Evolutionary conservation across 2,113 vertebrate genomes (phyloP), one percentile per base, ranked within the genome.

Genomic region (Leptobrachium leishanense): DNA sequence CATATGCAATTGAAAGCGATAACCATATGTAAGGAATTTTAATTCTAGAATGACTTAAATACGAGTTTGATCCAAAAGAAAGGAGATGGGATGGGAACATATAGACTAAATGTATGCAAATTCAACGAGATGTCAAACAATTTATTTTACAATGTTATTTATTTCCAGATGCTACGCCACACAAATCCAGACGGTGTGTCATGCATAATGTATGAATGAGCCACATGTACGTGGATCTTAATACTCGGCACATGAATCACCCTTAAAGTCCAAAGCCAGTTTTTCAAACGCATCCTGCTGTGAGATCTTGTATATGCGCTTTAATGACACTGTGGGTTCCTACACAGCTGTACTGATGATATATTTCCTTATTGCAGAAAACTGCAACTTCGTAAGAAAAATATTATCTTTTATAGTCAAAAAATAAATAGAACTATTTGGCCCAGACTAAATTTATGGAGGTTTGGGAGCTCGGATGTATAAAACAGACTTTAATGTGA

Each of bases 301-400:
- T 72, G 68, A 39, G 5, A n/a, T 5, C 5, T 40, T 20, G 41
- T 43, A 72, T 42, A 79, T 39, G 82, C 83, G 79, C 55, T 78
- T 82, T 76, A 84, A 82, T 46, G 13, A 1, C 10, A 82, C 43
- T 41, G 6, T 44, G 62, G n/a, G 20, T 70, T 86, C 79, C 71
- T 77, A 42, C 50, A 79, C 57, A 53, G 43, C 12, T 74, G 20
- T 5, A 31, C 1, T 31, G 20, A 31, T 31, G 20, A 31, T 31
- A 31, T 31, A 31, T 31, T 31, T 31, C 20, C 20, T 31, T 31
- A 31, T 31, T 31, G 20, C 20, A 31, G 20, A 31, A 31, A 31
- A 31, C 20, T 31, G 20, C 20, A 31, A 31, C 20, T 31, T 31
- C 20, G 20, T 31, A 31, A 31, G 20, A 31, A 31, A 31, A 31